Evolutionary conservation across 1,140 invertebrate species (phyloP).

Genomic region (Aradophagus sp.): DNA sequence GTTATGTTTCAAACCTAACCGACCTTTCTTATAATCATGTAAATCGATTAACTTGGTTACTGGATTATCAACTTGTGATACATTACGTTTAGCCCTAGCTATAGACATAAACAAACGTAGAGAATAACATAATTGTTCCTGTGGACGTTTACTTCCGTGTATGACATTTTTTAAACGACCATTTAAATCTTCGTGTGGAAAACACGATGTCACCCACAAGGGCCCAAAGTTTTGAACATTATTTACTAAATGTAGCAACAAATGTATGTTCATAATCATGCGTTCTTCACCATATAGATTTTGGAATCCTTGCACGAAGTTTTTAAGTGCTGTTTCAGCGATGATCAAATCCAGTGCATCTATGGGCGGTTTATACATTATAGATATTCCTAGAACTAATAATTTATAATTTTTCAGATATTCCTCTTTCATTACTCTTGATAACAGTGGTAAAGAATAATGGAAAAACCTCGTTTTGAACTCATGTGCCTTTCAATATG

Average conservation of each 20-base stretch:
- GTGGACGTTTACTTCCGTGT: conserved; percentile 9
- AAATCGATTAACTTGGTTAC: too few species aligned
- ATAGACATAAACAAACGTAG: not conserved
- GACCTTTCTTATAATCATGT: too few species aligned
- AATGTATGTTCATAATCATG: not conserved
- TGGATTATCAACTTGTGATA: too few species aligned
- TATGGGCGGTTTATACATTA: not conserved
- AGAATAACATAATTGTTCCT: not conserved
- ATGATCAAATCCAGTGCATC: not conserved
- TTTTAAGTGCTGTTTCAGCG: not conserved
- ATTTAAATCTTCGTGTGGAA: conserved; percentile 45
- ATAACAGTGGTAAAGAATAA: conserved; percentile 31
- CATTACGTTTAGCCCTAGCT: too few species aligned
- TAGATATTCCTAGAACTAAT: conserved; percentile 6
- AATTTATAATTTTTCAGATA: conserved; percentile 35
- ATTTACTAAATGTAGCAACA: conserved; percentile 34
- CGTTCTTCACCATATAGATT: not conserved
- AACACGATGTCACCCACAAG: conserved; percentile 24
- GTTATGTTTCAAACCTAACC: not conserved
- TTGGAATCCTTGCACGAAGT: not conserved
- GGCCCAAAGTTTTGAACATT: conserved; percentile 5
- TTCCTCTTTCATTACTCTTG: conserved; percentile 9
- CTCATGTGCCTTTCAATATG: conserved; percentile 31
- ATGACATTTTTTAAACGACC: conserved; percentile 26
- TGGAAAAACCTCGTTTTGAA: conserved; percentile 35